Evolutionary conservation across 2,797 vertebrate genomes (phyloP).

Genomic region (Adelosebastes latens): DNA sequence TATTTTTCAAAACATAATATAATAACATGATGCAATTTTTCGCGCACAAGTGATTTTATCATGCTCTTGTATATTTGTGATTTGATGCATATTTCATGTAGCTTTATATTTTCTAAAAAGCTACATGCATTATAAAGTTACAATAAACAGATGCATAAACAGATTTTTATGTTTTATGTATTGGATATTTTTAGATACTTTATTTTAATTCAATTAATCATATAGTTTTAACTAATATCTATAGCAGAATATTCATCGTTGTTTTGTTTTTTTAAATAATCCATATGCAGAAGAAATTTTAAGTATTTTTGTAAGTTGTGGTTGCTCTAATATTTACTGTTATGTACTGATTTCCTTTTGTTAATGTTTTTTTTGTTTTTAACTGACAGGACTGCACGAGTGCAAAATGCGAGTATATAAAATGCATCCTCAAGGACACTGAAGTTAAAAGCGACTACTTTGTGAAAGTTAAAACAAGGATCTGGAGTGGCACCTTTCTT

Average conservation of each 20-base stretch:
- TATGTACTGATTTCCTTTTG: neutral
- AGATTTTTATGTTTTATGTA: neutral
- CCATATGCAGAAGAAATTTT: neutral
- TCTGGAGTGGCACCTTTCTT: constrained; percentile 91
- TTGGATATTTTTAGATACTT: neutral
- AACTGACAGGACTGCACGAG: constrained; percentile 85
- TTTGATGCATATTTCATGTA: neutral
- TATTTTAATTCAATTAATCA: neutral
- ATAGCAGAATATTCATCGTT: fast-evolving
- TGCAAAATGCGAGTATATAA: constrained; percentile 80
- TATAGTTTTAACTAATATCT: neutral
- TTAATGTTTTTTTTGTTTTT: neutral
- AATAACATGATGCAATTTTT: neutral
- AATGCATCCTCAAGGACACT: constrained; percentile 86
- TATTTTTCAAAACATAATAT: neutral
- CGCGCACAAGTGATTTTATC: neutral
- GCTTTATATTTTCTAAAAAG: neutral
- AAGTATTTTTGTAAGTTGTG: neutral
- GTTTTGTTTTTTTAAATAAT: neutral
- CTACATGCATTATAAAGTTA: neutral
- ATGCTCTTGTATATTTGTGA: neutral
- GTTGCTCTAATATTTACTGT: neutral
- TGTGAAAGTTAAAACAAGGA: constrained; percentile 87
- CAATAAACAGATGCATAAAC: neutral
- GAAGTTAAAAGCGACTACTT: constrained; percentile 82